phyloP scores from a whole-genome alignment of 2,888 invertebrate species.

The Acronicta psi region DNA sequence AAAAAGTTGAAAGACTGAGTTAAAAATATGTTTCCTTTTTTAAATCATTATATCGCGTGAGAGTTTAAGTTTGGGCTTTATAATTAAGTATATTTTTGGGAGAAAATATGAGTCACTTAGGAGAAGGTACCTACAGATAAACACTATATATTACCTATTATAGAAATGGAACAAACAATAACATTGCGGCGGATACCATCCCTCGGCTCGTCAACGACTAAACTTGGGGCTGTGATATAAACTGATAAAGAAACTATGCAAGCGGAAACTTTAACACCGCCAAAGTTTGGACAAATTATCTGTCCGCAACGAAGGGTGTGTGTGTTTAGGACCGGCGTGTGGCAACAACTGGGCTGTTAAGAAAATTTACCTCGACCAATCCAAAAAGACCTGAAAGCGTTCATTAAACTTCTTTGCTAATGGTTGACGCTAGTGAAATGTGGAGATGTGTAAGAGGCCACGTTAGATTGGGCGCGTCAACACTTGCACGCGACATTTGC shows the following conservation, averaged over 20 bases:
- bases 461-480: slow-evolving; percentile 55
- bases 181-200: slow-evolving; percentile 28
- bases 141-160: slow-evolving; percentile 25
- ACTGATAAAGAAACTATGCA: slow-evolving; percentile 72
- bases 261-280: slow-evolving; percentile 64
- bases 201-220: slow-evolving; percentile 53
- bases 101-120: neutral
- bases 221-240: slow-evolving; percentile 58
- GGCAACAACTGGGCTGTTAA: slow-evolving; percentile 66
- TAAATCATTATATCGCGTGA: slow-evolving; percentile 1
- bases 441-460: slow-evolving; percentile 54
- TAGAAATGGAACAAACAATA: slow-evolving; percentile 47
- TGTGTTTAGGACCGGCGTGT: slow-evolving; percentile 74
- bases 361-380: slow-evolving; percentile 65
- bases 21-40: slow-evolving; percentile 8
- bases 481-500: slow-evolving; percentile 68
- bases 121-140: no score
- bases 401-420: slow-evolving; percentile 52
- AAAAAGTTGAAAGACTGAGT: no score
- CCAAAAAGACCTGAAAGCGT: slow-evolving; percentile 54
- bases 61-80: slow-evolving; percentile 14
- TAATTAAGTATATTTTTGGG: neutral
- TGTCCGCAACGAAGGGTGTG: slow-evolving; percentile 67
- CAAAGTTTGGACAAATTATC: slow-evolving; percentile 74
- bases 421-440: slow-evolving; percentile 10